Evolutionary conservation across 2,888 invertebrate species (phyloP), one percentile per base, ranked within the genome.

Genomic region (Aricia artaxerxes): DNA sequence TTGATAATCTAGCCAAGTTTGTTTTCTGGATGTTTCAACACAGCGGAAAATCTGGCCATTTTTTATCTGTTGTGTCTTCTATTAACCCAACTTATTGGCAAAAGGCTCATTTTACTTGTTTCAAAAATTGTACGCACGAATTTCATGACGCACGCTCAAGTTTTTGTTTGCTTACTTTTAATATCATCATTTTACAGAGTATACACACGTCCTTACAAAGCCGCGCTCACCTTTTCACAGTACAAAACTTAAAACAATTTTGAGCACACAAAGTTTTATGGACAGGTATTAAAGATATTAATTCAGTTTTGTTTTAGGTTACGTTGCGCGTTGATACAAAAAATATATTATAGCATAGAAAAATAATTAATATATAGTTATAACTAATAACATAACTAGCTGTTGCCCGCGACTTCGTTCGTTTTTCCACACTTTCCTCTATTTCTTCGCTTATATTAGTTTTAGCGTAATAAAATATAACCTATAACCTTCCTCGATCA

Each of bases 161-260:
- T 35, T 69, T 4, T 16, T 69, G 69, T 69, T 38, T 16, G 16
- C 69, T 69, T 16, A 35, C 69, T 69, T 69, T 69, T 35, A 35
- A 38, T 69, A 69, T 35, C 6, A 35, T 13, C 13, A 35, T 35
- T 69, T 69, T 38, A 13, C 35, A 13, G 0, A 69, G 16, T 69
- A 38, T 69, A 38, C 13, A 38, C 69, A 5, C 13, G 13, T 13
- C 69, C 69, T 38, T 69, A 69, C 16, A 38, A 69, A 49, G 61
- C 11, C 64, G 35, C 64, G 35, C 35, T 35, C 35, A 31, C 69
- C 69, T 69, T 38, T 64, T 35, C 69, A 13, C 35, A 38, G 69
- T 69, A 38, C 69, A 69, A 69, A 69, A 69, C 69, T 69, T 69
- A 38, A 69, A 69, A 69, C 38, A 16, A 38, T 69, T 69, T 69